A percentile compares a stretch with the other conserved stretches of the same genome.
phyloP scores from a whole-genome alignment of 2,797 vertebrate species.

The Propithecus deckenii region DNA sequence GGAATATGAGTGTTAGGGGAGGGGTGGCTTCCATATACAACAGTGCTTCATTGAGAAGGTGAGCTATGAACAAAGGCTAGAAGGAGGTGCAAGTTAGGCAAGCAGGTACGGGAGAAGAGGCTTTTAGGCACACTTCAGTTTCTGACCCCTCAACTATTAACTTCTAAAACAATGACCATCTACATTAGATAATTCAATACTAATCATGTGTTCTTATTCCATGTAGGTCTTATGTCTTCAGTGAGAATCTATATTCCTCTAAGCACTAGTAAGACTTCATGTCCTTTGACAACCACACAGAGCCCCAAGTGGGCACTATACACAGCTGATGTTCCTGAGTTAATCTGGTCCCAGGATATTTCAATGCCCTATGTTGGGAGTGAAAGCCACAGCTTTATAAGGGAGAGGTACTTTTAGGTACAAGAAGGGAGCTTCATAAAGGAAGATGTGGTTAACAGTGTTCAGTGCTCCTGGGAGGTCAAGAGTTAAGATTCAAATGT shows the following conservation, averaged over 20 bases:
- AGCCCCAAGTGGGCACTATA: neutral
- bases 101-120: neutral
- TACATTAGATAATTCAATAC: neutral
- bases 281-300: neutral
- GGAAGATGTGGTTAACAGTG: neutral
- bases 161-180: neutral
- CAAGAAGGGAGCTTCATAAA: neutral
- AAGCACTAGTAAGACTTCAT: neutral
- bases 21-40: neutral
- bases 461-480: neutral
- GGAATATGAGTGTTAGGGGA: too few species aligned
- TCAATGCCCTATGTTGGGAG: neutral
- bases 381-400: neutral
- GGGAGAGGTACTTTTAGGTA: neutral
- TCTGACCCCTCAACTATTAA: neutral
- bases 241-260: neutral
- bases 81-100: neutral
- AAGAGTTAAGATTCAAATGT: neutral
- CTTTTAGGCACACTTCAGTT: neutral
- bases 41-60: neutral
- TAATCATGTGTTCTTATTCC: neutral
- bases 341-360: neutral
- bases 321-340: neutral
- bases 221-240: neutral
- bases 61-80: neutral